Evolutionary conservation across 2,113 vertebrate species (phyloP).

Genomic region (Alethe diademata): DNA sequence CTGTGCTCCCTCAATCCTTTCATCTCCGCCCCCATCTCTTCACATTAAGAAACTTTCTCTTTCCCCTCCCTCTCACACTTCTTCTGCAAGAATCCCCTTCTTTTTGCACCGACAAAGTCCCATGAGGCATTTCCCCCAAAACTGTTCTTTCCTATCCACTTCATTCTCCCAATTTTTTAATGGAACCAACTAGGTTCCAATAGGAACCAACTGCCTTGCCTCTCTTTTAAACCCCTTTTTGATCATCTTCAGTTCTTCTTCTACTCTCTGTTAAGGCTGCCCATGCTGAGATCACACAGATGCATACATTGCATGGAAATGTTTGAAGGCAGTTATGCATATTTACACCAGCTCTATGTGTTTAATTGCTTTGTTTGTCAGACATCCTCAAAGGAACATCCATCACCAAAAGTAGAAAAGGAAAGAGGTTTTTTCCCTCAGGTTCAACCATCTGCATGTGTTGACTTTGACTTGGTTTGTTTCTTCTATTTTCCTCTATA

Average conservation of each 20-base stretch:
- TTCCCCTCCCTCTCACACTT: not conserved
- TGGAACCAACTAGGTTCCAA: no score
- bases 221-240: not conserved
- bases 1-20: not conserved
- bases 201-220: not conserved
- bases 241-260: not conserved
- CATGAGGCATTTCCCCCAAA: not conserved
- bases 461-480: not conserved
- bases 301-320: not conserved
- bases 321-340: not conserved
- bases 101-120: not conserved
- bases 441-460: not conserved
- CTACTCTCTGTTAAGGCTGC: not conserved
- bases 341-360: not conserved
- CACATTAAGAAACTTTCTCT: not conserved
- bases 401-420: not conserved
- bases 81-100: not conserved
- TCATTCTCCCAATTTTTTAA: not conserved
- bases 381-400: not conserved
- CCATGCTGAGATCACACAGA: not conserved
- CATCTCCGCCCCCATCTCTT: rapidly evolving
- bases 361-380: not conserved
- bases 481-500: not conserved
- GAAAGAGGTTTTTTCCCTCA: not conserved
- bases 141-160: not conserved